phyloP scores from a whole-genome alignment of 2,797 vertebrate genomes.

The Buphagus erythrorhynchus region DNA sequence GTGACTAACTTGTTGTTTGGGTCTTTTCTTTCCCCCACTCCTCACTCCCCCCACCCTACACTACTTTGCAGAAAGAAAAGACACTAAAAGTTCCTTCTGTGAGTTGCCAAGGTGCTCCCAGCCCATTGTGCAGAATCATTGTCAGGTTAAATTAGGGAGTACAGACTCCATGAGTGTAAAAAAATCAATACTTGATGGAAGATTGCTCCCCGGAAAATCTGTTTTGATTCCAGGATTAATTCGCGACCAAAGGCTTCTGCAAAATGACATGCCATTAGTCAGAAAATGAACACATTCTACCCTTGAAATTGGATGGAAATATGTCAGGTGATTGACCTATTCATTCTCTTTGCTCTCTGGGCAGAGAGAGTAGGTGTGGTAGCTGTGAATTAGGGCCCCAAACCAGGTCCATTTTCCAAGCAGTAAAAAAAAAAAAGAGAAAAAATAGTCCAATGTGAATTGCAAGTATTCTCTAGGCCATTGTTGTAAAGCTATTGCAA shows the following conservation, averaged over 20 bases:
- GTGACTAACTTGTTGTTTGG: slow-evolving; percentile 65
- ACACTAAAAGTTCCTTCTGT: slow-evolving; percentile 91
- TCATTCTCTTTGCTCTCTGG: slow-evolving; percentile 90
- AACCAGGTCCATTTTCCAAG: slow-evolving; percentile 88
- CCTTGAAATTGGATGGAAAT: slow-evolving; percentile 99
- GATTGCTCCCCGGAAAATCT: slow-evolving; percentile 99
- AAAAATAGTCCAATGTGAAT: slow-evolving; percentile 82
- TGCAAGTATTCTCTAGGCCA: slow-evolving; percentile 90
- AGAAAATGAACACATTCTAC: slow-evolving; percentile 99
- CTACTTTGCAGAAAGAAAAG: slow-evolving; percentile 81
- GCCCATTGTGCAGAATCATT: slow-evolving; percentile 98
- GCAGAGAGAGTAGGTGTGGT: slow-evolving; percentile 88
- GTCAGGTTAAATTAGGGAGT: slow-evolving; percentile 99
- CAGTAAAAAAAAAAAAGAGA: slow-evolving; percentile 59
- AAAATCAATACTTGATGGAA: slow-evolving; percentile 99
- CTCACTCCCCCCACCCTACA: background rate
- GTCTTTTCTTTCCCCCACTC: slow-evolving; percentile 38
- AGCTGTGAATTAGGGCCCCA: slow-evolving; percentile 82
- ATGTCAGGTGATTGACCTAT: slow-evolving; percentile 97
- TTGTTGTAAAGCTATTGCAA: slow-evolving; percentile 91
- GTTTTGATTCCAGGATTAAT: slow-evolving; percentile 99
- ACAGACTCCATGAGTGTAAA: slow-evolving; percentile 99
- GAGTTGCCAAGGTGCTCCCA: slow-evolving; percentile 97
- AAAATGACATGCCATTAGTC: slow-evolving; percentile 99
- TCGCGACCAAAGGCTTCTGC: slow-evolving; percentile 96